Evolutionary conservation across 2,888 invertebrate genomes (phyloP).

Genomic region (Melanotus villosus): DNA sequence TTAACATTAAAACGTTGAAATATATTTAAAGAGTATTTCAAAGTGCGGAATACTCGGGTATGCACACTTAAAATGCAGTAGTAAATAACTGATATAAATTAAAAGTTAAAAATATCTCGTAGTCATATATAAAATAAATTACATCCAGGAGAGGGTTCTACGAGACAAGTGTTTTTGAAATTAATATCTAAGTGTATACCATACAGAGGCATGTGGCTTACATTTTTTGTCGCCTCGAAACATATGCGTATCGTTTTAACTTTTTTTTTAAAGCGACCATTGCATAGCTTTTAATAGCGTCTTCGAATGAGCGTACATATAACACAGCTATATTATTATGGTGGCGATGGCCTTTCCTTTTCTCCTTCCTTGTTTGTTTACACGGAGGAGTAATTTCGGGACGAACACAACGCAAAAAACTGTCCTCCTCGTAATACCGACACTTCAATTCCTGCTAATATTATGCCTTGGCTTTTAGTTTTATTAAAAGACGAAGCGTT

Average conservation of each 20-base stretch:
- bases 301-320: conserved; percentile 17
- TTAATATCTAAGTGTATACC: conserved; percentile 44
- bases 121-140: conserved; percentile 31
- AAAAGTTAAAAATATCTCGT: conserved; percentile 23
- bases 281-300: conserved; percentile 42
- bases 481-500: conserved; percentile 41
- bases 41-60: too few relatives aligned
- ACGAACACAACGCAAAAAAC: conserved; percentile 18
- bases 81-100: conserved; percentile 3
- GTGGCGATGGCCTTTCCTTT: conserved; percentile 30
- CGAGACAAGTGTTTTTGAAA: conserved; percentile 48
- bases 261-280: conserved; percentile 41
- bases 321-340: conserved; percentile 30
- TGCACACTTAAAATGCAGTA: background rate
- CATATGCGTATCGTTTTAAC: conserved; percentile 49
- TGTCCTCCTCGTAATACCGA: conserved; percentile 5
- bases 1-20: too few relatives aligned
- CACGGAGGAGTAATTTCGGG: conserved; percentile 7
- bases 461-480: conserved; percentile 37
- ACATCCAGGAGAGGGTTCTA: conserved; percentile 29
- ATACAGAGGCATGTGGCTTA: conserved; percentile 47
- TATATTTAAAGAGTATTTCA: too few relatives aligned
- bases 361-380: conserved; percentile 26
- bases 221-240: conserved; percentile 48
- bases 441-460: conserved; percentile 24